Conservation (phyloP, 2,888 invertebrate genomes). For the Cordilura impudica region DNA sequence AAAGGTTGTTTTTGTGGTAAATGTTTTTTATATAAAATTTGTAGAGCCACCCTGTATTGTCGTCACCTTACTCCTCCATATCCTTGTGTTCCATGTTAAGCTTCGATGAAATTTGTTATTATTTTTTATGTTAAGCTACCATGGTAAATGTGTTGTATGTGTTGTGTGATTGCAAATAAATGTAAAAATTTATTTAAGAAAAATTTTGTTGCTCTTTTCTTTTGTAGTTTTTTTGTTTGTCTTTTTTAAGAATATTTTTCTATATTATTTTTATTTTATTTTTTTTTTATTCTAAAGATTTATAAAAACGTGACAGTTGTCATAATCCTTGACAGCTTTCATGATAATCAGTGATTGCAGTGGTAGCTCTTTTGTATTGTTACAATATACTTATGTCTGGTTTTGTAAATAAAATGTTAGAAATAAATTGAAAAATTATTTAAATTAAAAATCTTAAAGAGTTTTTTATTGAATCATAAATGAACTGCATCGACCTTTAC, state of each 20-base stretch:
- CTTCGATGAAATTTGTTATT: not conserved
- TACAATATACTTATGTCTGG: too few species aligned
- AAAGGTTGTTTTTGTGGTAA: not conserved
- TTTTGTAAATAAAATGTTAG: too few species aligned
- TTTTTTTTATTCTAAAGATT: constrained; percentile 14
- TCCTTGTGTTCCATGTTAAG: not conserved
- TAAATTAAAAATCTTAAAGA: too few species aligned
- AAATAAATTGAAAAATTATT: too few species aligned
- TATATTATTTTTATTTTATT: not conserved
- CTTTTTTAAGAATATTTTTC: not conserved
- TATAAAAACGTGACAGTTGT: constrained; percentile 45
- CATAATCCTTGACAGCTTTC: constrained; percentile 48
- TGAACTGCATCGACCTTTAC: too few species aligned
- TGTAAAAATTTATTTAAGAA: constrained; percentile 23
- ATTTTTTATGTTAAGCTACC: constrained; percentile 4
- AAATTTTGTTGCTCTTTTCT: constrained; percentile 28
- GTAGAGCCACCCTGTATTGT: not conserved
- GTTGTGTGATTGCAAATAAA: constrained; percentile 1
- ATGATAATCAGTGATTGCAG: constrained; percentile 11
- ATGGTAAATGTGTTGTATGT: not conserved
- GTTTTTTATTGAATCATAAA: too few species aligned
- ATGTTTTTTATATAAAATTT: constrained; percentile 17
- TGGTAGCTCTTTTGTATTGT: too few species aligned
- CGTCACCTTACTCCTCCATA: not conserved
- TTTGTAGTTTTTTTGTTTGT: constrained; percentile 18